Conservation (phyloP, 2,113 vertebrate species). For the Glareola pratincola region DNA sequence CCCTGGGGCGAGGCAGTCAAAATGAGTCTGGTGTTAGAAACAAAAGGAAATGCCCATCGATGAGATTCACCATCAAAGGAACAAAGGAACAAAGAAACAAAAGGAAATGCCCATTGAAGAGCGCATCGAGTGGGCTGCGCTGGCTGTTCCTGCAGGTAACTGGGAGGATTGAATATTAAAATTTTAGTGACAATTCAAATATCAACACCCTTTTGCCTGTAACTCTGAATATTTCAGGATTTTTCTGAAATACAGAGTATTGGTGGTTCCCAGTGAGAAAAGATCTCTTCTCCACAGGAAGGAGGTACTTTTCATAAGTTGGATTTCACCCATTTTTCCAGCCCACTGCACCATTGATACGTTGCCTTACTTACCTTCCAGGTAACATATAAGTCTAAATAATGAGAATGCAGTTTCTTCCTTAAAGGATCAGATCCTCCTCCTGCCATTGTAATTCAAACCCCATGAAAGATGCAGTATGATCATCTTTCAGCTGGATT, state of each 20-base stretch:
- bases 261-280: not conserved
- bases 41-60: rapidly evolving
- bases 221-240: not conserved
- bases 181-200: not conserved
- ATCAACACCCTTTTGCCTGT: not conserved
- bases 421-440: not conserved
- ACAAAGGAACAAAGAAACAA: no score
- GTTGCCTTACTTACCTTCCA: not conserved
- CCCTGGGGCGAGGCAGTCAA: not conserved
- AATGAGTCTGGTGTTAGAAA: not conserved
- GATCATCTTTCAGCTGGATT: not conserved
- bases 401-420: not conserved
- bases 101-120: not conserved
- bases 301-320: not conserved
- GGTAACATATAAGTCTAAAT: not conserved
- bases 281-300: not conserved
- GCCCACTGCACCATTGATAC: not conserved
- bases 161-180: not conserved
- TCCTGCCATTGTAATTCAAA: not conserved
- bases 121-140: rapidly evolving
- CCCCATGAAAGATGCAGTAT: rapidly evolving
- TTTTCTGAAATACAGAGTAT: not conserved
- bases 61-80: no score
- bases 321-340: not conserved
- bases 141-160: not conserved